Conservation (phyloP, 2,797 vertebrate genomes). For the Hipposideros larvatus region DNA sequence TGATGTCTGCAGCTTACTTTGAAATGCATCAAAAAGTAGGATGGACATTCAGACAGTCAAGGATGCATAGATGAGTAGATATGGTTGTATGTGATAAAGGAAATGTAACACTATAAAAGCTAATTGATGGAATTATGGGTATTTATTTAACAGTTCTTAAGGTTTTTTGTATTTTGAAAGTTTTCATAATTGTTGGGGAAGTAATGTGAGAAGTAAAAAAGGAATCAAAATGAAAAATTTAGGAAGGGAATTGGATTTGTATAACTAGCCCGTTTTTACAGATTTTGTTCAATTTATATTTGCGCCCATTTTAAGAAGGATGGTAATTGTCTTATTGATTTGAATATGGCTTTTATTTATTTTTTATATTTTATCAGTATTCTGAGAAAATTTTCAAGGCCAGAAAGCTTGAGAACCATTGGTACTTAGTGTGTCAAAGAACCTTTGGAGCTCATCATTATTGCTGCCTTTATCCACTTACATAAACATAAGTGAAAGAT, state of each 20-base stretch:
- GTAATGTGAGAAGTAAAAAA: background rate
- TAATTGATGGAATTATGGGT: background rate
- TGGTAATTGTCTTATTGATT: background rate
- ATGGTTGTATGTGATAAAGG: background rate
- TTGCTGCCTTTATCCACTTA: background rate
- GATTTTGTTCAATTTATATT: background rate
- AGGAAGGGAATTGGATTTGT: conserved; percentile 12
- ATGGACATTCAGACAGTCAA: background rate
- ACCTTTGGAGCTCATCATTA: background rate
- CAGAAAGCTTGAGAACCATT: background rate
- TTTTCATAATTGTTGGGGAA: background rate
- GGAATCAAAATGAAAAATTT: background rate
- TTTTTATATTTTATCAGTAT: background rate
- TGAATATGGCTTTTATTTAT: background rate
- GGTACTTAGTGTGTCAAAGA: background rate
- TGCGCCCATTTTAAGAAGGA: background rate
- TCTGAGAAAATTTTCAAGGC: background rate
- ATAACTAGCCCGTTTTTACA: background rate
- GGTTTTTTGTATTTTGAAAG: background rate
- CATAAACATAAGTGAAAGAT: background rate
- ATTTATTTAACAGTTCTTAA: background rate
- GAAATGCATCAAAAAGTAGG: background rate
- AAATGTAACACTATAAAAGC: background rate
- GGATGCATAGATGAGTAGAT: background rate
- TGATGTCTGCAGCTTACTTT: background rate